phyloP scores from a whole-genome alignment of 2,797 vertebrate genomes.

The Alca torda region DNA sequence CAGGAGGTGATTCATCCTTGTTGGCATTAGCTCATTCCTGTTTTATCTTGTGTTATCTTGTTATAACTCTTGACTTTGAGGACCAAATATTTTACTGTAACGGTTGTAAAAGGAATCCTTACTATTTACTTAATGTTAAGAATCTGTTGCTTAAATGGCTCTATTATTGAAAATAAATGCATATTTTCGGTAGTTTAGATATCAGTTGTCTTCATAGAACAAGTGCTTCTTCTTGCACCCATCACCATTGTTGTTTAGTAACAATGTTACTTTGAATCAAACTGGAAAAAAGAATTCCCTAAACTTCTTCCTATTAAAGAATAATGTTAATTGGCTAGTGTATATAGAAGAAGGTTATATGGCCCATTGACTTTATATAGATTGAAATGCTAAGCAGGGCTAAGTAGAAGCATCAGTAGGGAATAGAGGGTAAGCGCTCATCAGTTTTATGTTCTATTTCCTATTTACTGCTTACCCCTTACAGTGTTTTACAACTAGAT shows the following conservation, averaged over 20 bases:
- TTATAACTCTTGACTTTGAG: not conserved
- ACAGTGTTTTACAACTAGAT: conserved; percentile 57
- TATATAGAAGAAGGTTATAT: conserved; percentile 70
- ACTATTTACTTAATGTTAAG: not conserved
- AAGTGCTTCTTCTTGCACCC: not conserved
- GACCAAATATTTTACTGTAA: not conserved
- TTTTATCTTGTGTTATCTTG: not conserved
- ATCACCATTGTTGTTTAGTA: conserved; percentile 12
- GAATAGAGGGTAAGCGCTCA: conserved; percentile 66
- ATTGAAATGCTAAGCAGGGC: conserved; percentile 78
- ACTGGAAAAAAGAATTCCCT: conserved; percentile 56
- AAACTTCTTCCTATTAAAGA: conserved; percentile 74
- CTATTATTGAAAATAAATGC: not conserved
- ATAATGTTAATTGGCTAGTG: conserved; percentile 72
- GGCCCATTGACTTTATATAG: conserved; percentile 77
- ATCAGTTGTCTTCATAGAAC: not conserved
- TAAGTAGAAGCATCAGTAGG: conserved; percentile 67
- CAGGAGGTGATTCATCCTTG: not conserved
- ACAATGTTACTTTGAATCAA: conserved; percentile 47
- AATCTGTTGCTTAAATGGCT: not conserved
- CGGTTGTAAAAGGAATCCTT: not conserved
- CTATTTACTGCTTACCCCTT: conserved; percentile 73
- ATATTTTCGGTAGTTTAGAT: not conserved
- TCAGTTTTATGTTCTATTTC: conserved; percentile 69
- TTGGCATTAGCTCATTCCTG: not conserved